These are phyloP conservation scores for Trachurus trachurus DNA, from an alignment of 2,797 vertebrate species.

Conservation along the genomic window DNA sequence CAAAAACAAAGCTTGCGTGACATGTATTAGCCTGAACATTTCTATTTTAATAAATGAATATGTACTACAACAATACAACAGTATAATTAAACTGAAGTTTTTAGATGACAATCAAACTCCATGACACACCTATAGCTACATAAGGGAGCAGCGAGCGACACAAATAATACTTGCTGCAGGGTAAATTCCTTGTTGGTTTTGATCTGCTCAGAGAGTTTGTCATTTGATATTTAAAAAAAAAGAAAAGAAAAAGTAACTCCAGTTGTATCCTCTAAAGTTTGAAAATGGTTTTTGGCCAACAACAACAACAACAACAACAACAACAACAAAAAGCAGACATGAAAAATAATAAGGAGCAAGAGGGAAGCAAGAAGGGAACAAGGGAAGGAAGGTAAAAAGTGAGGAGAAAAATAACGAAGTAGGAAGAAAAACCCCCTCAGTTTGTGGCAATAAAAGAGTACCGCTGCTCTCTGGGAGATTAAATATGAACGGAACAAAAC, in stretches of 20 bases:
- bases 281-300: background rate
- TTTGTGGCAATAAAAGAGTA: constrained; percentile 83
- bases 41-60: background rate
- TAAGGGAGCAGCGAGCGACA: background rate
- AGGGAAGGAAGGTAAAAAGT: constrained; percentile 57
- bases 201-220: background rate
- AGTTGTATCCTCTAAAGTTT: constrained; percentile 4
- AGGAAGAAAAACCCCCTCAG: constrained; percentile 82
- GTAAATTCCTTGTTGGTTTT: background rate
- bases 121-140: background rate
- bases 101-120: background rate
- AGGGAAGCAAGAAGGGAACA: constrained; percentile 29
- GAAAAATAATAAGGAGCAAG: constrained; percentile 48
- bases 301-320: too few relatives aligned
- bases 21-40: background rate
- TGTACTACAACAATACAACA: background rate
- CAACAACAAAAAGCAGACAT: constrained; percentile 47
- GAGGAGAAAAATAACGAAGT: constrained; percentile 73
- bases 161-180: constrained; percentile 4
- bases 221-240: too few relatives aligned
- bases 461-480: constrained; percentile 86
- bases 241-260: constrained; percentile 1
- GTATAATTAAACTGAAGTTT: constrained; percentile 3
- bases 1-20: background rate
- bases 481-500: constrained; percentile 89